phyloP scores from a whole-genome alignment of 2,888 invertebrate species.

The Himalopsyche japonica region DNA sequence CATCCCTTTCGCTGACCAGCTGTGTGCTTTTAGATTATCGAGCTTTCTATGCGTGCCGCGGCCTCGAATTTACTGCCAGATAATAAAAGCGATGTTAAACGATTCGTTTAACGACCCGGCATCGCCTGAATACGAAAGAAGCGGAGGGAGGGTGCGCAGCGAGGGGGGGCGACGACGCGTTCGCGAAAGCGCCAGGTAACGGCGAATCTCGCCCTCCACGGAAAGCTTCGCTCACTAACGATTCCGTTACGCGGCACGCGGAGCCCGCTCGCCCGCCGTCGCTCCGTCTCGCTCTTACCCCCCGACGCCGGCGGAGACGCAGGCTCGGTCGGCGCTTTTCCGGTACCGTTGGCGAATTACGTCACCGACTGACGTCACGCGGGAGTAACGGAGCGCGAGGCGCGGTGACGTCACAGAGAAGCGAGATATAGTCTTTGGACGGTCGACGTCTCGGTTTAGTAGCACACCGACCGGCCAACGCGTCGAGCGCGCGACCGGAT shows the following conservation, averaged over 20 bases:
- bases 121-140: not conserved
- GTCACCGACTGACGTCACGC: conserved; percentile 41
- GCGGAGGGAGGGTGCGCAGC: not conserved
- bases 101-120: not conserved
- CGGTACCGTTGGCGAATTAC: conserved; percentile 56
- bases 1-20: not conserved
- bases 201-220: conserved; percentile 45
- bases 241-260: conserved; percentile 55
- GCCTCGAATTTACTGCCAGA: not conserved
- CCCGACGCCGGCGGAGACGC: conserved; percentile 52
- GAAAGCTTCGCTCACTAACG: conserved; percentile 57
- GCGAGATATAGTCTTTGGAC: conserved; percentile 60
- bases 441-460: conserved; percentile 62
- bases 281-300: conserved; percentile 37
- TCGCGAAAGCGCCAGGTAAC: conserved; percentile 43
- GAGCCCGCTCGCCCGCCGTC: conserved; percentile 43
- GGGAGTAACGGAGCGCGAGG: conserved; percentile 40
- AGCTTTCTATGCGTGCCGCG: not conserved
- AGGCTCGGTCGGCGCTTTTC: conserved; percentile 46
- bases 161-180: conserved; percentile 11
- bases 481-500: conserved; percentile 22
- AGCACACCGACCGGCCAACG: conserved; percentile 55
- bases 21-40: not conserved
- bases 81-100: not conserved
- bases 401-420: conserved; percentile 57